Percentiles rank a stretch among this genome's conserved stretches.
phyloP scores from a whole-genome alignment of 1,140 invertebrate genomes.

The Aphaenogaster floridana region DNA sequence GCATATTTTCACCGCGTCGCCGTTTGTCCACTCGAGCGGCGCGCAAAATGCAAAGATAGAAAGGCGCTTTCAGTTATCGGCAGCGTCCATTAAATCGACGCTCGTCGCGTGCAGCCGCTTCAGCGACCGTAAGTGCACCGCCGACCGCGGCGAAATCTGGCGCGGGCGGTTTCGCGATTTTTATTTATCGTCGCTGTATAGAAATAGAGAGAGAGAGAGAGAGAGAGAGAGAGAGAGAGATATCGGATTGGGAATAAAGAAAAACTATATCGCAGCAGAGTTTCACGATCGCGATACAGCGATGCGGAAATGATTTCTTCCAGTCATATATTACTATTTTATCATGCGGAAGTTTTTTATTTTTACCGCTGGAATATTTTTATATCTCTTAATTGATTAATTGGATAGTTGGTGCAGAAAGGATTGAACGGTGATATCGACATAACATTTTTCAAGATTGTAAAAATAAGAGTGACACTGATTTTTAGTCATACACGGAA shows the following conservation, averaged over 20 bases:
- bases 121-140: slow-evolving; percentile 14
- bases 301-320: not conserved
- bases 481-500: not conserved
- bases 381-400: slow-evolving; percentile 3
- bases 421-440: not conserved
- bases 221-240: not conserved
- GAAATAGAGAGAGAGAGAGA: not conserved
- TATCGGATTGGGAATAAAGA: not conserved
- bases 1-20: slow-evolving; percentile 40
- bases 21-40: slow-evolving; percentile 45
- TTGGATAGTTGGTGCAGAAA: not conserved
- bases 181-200: slow-evolving; percentile 36
- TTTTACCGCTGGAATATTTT: slow-evolving; percentile 23
- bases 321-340: slow-evolving; percentile 11
- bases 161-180: slow-evolving; percentile 30
- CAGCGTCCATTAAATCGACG: slow-evolving; percentile 57
- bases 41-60: slow-evolving; percentile 52
- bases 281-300: slow-evolving; percentile 5
- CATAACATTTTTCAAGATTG: not conserved
- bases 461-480: not conserved
- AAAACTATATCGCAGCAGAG: not conserved
- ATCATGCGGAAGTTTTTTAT: slow-evolving; percentile 16
- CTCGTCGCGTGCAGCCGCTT: slow-evolving; percentile 48
- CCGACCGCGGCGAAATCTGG: slow-evolving; percentile 39
- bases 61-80: slow-evolving; percentile 48